Evolutionary conservation across 2,113 vertebrate species (phyloP).

Genomic region (Nycticryphes semicollaris): DNA sequence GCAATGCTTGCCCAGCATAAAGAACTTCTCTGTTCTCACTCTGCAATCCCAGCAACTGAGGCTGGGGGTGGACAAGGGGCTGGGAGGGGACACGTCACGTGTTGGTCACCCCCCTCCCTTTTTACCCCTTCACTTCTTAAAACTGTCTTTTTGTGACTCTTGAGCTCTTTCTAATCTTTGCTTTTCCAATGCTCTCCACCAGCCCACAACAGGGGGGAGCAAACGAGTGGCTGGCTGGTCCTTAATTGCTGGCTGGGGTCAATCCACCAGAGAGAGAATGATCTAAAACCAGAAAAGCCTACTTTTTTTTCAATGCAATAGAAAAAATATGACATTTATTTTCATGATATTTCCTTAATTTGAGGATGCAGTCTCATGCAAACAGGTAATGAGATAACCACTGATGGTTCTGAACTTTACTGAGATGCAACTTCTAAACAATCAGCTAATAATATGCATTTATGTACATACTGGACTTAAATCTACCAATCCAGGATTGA

Average conservation of each 20-base stretch:
- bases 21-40: neutral
- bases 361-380: neutral
- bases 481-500: neutral
- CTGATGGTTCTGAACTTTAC: neutral
- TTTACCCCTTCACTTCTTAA: neutral
- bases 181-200: neutral
- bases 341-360: neutral
- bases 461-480: neutral
- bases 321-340: neutral
- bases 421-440: neutral
- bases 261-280: neutral
- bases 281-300: neutral
- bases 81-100: neutral
- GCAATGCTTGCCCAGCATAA: neutral
- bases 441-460: neutral
- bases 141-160: neutral
- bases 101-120: accelerated
- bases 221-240: neutral
- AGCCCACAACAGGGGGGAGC: neutral
- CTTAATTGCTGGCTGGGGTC: neutral
- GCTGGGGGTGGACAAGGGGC: neutral
- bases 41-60: neutral
- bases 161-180: neutral
- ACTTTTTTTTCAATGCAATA: neutral
- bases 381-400: neutral